Evolutionary conservation across 2,113 vertebrate genomes (phyloP), one percentile per base, ranked within the genome.

Genomic region (Scartelaos histophorus): DNA sequence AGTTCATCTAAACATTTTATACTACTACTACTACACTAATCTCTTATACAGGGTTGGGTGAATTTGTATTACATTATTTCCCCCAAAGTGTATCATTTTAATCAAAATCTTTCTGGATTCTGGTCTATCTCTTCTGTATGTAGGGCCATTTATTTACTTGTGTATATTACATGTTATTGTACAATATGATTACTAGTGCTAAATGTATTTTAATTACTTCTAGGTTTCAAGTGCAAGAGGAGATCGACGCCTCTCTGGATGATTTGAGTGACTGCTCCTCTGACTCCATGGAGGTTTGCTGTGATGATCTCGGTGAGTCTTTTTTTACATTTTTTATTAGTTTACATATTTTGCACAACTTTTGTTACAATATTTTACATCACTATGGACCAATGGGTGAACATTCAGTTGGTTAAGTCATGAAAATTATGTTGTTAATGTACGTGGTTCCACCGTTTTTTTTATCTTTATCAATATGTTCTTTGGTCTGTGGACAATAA

Each of bases 201-300:
- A 43, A 10, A 17, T 11, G 29, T 35, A 1, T 38, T 64, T 13
- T 74, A 7, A 9, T 60, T 1, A n/a, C 11, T 10, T 56, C 35
- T 38, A 94, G 93, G 67, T 82, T 92, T 69, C 91, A 91, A 77
- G 78, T 89, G 53, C 87, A 78, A 1, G 91, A 91, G 17, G 89
- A 90, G 25, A 34, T 76, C 43, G 85, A 90, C 3, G 57, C 82
- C 29, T 77, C 84, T n/a, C 79, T 90, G 34, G 92, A 94, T 69
- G 90, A 94, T 58, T 79, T 93, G n/a, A 93, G 91, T 67, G 93
- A 94, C 76, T 90, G 90, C 73, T 93, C 93, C 24, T 92, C 91
- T 3, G 93, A 93, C 79, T 94, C 93, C 69, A 92, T 93, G 92
- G 94, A 94, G 76, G 85, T 93, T 21, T 93, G 88, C 81, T 92